Base-by-base conservation (phyloP, 1,140 invertebrate genomes). In the Pseudomyrmex flavicornis region DNA sequence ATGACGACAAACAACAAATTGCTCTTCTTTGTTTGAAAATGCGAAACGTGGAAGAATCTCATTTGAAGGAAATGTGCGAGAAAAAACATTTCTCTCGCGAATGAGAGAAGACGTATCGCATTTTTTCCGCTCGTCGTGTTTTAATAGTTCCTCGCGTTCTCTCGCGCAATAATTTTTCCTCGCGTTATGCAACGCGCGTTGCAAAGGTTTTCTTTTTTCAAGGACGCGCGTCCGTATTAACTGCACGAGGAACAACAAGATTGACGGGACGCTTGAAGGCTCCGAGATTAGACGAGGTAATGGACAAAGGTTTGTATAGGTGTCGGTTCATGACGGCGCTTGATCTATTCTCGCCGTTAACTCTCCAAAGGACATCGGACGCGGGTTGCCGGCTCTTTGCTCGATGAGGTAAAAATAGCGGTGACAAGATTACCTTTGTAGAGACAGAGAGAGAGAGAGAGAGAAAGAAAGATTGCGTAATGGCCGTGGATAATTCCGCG, bases 401-500 rank as follows among this genome's bases (percentile, higher is more conserved):
- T n/a, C 13, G 7, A 7, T 13, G 17, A 2, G 35, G 73, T 54
- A 82, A 86, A 85, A 82, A 86, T 85, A 82, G 50, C 58, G 22
- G 26, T 56, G 85, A 85, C 69, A 59, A 84, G 77, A 82, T 82
- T 58, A 66, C 48, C 62, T 73, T 61, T 61, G 73, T 62, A 9
- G 17, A 35, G 35, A 35, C 5, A 35, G 35, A 35, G 5, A 35
- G 35, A 35, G 35, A 35, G 35, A 35, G 26, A 35, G 35, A 35
- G 35, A 35, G 35, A 35, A 0, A 35, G 35, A 35, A 1, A 50
- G 50, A 76, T 87, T 87, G 69, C 79, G 68, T 82, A 86, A 87
- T 87, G 35, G 66, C 66, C 50, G 44, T 58, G 58, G 35, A 75
- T 85, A 46, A 87, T 85, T 86, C 70, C 58, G 69, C 9, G 62